These are phyloP conservation scores for Pollenia amentaria DNA, from an alignment of 2,888 invertebrate species.

Conservation along the genomic window DNA sequence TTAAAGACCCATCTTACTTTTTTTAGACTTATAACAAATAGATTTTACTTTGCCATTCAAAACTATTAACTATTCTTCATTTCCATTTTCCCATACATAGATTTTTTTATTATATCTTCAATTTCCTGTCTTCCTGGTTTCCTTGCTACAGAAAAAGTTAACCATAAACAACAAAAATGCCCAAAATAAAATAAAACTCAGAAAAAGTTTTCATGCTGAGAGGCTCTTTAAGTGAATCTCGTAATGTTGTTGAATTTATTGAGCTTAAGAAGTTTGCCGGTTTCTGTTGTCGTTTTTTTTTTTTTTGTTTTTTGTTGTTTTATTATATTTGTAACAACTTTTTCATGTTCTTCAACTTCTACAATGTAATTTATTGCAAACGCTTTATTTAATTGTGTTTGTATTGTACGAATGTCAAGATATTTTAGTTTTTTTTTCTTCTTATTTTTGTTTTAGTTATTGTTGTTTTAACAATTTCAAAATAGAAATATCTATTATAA, in stretches of 20 bases:
- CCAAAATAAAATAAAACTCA: conserved; percentile 27
- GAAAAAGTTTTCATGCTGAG: conserved; percentile 67
- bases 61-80: not conserved
- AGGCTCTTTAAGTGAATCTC: conserved; percentile 73
- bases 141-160: conserved; percentile 10
- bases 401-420: conserved; percentile 70
- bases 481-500: conserved; percentile 46
- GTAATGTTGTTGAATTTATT: conserved; percentile 79
- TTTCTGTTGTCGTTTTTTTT: conserved; percentile 53
- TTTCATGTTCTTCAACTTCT: conserved; percentile 35
- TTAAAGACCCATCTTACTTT: too few species aligned
- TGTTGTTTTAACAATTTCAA: conserved; percentile 8
- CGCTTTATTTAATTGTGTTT: conserved; percentile 80
- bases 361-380: conserved; percentile 79
- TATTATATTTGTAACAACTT: not conserved
- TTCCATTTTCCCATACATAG: not conserved
- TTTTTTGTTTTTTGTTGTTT: conserved; percentile 27
- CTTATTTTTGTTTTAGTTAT: conserved; percentile 62
- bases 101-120: not conserved
- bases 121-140: conserved; percentile 45
- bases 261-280: conserved; percentile 79
- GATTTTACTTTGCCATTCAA: too few species aligned
- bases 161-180: not conserved
- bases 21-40: too few species aligned
- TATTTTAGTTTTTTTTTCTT: conserved; percentile 64